Percentiles rank a stretch among this genome's conserved stretches.
phyloP scores from a whole-genome alignment of 2,888 invertebrate genomes.

The Spilosoma lubricipeda region DNA sequence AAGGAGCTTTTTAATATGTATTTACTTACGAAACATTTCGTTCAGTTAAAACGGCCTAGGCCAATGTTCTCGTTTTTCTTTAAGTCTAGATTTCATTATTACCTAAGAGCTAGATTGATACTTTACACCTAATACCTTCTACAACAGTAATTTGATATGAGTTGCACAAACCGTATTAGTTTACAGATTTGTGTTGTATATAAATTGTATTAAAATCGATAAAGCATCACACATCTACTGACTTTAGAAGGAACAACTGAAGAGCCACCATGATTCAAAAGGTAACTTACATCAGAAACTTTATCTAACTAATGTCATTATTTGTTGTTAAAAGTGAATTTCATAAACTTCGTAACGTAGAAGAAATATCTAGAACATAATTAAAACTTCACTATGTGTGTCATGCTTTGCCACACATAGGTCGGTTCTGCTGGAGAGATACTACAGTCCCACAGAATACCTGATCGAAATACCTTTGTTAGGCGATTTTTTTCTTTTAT shows the following conservation, averaged over 20 bases:
- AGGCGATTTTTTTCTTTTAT: neutral
- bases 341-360: neutral
- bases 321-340: neutral
- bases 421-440: no score
- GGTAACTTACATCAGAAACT: conserved; percentile 51
- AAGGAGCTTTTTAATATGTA: neutral
- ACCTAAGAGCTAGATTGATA: conserved; percentile 33
- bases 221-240: conserved; percentile 63
- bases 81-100: conserved; percentile 7
- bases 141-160: conserved; percentile 68
- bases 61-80: neutral
- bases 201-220: conserved; percentile 67
- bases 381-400: neutral
- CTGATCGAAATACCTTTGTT: no score
- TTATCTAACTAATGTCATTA: neutral
- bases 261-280: conserved; percentile 63
- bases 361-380: neutral
- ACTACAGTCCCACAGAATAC: no score
- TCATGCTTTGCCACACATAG: neutral
- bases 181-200: conserved; percentile 77
- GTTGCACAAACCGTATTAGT: conserved; percentile 76
- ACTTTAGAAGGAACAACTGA: conserved; percentile 36
- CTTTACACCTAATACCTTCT: conserved; percentile 68
- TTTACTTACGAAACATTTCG: neutral
- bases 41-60: neutral